Evolutionary conservation across 2,113 vertebrate species (phyloP).

Genomic region (Syngnathus floridae): DNA sequence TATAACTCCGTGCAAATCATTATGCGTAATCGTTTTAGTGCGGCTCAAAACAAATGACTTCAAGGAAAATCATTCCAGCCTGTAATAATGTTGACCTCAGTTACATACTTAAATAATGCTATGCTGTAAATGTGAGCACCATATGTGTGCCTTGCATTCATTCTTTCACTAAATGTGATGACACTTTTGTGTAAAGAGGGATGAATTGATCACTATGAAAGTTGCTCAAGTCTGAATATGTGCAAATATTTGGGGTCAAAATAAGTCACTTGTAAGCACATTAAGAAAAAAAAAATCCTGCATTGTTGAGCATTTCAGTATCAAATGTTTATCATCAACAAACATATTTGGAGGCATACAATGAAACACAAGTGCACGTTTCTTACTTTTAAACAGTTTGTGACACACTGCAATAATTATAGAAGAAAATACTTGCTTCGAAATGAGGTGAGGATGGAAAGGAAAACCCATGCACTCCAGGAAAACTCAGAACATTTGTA

Average conservation of each 20-base stretch:
- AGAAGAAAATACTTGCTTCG: not conserved
- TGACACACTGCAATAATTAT: not conserved
- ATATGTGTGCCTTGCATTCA: conserved; percentile 1
- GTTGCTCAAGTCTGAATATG: not conserved
- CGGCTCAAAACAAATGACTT: conserved; percentile 37
- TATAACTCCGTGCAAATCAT: conserved; percentile 41
- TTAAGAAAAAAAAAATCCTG: not conserved
- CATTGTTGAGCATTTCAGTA: not conserved
- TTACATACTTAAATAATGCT: conserved; percentile 40
- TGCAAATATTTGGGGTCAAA: not conserved
- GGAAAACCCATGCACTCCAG: conserved; percentile 57
- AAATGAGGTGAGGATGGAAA: conserved; percentile 60
- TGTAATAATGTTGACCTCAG: conserved; percentile 39
- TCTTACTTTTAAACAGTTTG: not conserved
- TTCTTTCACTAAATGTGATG: not conserved
- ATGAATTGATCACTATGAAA: not conserved
- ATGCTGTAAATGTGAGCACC: conserved; percentile 24
- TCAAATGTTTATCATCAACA: not conserved
- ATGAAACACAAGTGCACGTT: not conserved
- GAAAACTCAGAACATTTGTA: conserved; percentile 57
- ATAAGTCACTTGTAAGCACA: not conserved
- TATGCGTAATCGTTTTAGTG: conserved; percentile 25
- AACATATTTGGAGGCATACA: not conserved
- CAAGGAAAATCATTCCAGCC: conserved; percentile 41
- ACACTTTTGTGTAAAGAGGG: not conserved